A percentile compares a stretch with the other conserved stretches of the same genome.
phyloP scores from a whole-genome alignment of 2,113 vertebrate genomes.

The Thermophis baileyi region DNA sequence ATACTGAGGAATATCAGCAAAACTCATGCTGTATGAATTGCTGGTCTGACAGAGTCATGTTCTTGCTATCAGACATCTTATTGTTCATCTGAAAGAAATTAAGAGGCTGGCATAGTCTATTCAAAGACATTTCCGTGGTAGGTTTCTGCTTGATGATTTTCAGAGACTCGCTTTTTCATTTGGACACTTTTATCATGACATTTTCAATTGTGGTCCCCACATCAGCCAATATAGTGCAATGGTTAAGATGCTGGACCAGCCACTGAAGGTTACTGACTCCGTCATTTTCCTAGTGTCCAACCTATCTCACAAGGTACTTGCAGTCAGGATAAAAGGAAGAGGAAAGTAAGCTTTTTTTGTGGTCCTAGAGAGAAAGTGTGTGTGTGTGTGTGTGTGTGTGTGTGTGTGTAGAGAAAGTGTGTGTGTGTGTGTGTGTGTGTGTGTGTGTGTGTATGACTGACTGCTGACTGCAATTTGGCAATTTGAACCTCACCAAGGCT shows the following conservation, averaged over 20 bases:
- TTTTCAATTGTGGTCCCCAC: background rate
- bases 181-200: background rate
- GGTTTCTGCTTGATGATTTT: background rate
- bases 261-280: background rate
- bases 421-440: too few species aligned
- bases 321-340: background rate
- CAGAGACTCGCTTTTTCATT: background rate
- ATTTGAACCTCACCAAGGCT: too few species aligned
- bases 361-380: background rate
- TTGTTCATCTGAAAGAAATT: background rate
- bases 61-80: background rate
- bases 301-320: background rate
- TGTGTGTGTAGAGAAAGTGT: too few species aligned
- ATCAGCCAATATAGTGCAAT: background rate
- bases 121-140: background rate
- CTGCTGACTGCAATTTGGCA: too few species aligned
- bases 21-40: slow-evolving; percentile 6
- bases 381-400: too few species aligned
- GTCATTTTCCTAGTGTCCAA: background rate
- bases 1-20: slow-evolving; percentile 17
- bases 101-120: background rate
- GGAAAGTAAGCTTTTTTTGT: background rate
- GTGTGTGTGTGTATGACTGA: too few species aligned
- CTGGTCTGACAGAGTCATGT: background rate
- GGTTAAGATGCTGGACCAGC: background rate